These are phyloP conservation scores for Xanthia icteritia DNA, from an alignment of 2,888 invertebrate species.

Conservation along the genomic window DNA sequence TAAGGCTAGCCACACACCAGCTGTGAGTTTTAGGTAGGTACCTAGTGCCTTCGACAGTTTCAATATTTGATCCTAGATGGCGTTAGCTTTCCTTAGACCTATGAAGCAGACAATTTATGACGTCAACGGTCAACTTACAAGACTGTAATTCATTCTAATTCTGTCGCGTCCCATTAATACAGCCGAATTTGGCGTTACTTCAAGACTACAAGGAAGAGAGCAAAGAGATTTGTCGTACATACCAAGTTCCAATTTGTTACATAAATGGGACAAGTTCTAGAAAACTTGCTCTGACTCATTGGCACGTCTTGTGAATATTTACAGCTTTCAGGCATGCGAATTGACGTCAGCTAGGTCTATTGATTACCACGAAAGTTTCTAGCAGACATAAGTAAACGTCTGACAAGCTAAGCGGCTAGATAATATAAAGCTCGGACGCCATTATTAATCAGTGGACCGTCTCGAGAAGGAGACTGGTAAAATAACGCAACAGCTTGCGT, in stretches of 20 bases:
- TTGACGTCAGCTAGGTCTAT: conserved; percentile 59
- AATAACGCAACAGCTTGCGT: conserved; percentile 65
- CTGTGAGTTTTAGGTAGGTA: too few relatives aligned
- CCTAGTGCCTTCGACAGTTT: neutral
- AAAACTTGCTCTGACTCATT: conserved; percentile 56
- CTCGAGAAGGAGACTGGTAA: conserved; percentile 45
- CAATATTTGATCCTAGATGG: conserved; percentile 33
- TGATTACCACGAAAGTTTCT: conserved; percentile 45
- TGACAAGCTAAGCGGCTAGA: conserved; percentile 12
- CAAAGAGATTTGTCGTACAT: conserved; percentile 35
- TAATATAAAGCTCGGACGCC: conserved; percentile 46
- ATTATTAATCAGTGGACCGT: conserved; percentile 63
- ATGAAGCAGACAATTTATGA: conserved; percentile 36
- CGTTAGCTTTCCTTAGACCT: conserved; percentile 14
- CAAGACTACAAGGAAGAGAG: conserved; percentile 51
- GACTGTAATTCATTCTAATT: conserved; percentile 52
- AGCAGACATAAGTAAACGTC: conserved; percentile 30
- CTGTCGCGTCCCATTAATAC: conserved; percentile 30
- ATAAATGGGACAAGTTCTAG: conserved; percentile 47
- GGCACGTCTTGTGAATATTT: conserved; percentile 54
- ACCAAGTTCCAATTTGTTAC: conserved; percentile 56
- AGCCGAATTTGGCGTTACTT: conserved; percentile 58
- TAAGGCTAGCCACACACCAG: neutral
- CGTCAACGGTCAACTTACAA: conserved; percentile 40
- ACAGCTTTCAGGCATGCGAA: conserved; percentile 50